phyloP scores from a whole-genome alignment of 2,113 vertebrate genomes.

The Pelecanoides urinatrix region DNA sequence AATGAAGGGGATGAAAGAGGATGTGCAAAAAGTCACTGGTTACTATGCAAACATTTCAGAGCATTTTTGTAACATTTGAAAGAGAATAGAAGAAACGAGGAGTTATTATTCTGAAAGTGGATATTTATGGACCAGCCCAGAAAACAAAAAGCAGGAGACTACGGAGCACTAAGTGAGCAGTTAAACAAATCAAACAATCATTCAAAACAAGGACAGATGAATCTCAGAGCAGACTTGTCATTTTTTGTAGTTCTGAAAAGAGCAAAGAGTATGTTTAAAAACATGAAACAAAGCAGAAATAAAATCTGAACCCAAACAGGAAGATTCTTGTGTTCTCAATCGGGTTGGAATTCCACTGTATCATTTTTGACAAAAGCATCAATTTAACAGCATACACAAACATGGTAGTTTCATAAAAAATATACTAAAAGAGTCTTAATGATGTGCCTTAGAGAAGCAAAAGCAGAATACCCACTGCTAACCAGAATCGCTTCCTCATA shows the following conservation, averaged over 20 bases:
- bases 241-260: conserved; percentile 13
- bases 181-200: not conserved
- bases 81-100: not conserved
- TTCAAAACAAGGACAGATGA: not conserved
- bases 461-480: not conserved
- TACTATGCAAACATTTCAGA: not conserved
- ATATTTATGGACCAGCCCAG: not conserved
- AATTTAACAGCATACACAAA: not conserved
- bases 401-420: not conserved
- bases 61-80: not conserved
- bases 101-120: not conserved
- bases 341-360: not conserved
- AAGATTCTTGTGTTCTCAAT: not conserved
- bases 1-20: not conserved
- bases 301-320: not conserved
- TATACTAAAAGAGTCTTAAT: too few species aligned
- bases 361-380: not conserved
- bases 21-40: not conserved
- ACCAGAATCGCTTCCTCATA: not conserved
- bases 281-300: not conserved
- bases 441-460: not conserved
- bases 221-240: not conserved
- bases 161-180: not conserved
- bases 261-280: not conserved
- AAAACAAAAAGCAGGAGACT: not conserved